Evolutionary conservation across 2,113 vertebrate genomes (phyloP).

Genomic region (Anoura caudifer): DNA sequence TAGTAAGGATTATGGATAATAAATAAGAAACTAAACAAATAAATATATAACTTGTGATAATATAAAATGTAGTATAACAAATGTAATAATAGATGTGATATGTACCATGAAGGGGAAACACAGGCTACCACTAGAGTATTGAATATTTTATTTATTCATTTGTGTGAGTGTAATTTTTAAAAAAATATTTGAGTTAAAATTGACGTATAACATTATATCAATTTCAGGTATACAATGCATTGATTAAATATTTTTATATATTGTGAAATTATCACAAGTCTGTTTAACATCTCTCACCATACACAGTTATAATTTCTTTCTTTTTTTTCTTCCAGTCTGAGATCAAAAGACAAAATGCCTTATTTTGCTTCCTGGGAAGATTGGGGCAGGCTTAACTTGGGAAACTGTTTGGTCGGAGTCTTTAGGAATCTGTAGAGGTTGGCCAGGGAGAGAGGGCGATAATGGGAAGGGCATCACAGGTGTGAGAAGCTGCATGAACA

Average conservation of each 20-base stretch:
- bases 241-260: background rate
- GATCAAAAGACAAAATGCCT: background rate
- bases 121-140: background rate
- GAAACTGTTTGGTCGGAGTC: background rate
- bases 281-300: background rate
- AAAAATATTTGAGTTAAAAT: background rate
- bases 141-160: background rate
- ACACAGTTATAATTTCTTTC: background rate
- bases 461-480: background rate
- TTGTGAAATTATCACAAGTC: background rate
- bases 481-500: background rate
- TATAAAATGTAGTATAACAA: background rate
- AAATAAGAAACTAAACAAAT: constrained; percentile 24
- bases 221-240: background rate
- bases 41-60: background rate
- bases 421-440: background rate
- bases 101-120: background rate
- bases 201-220: background rate
- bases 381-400: background rate
- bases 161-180: background rate
- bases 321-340: background rate
- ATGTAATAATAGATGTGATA: background rate
- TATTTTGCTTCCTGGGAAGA: background rate
- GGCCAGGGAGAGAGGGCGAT: background rate
- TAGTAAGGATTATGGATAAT: background rate